Percentiles rank a stretch among this genome's conserved stretches.
Conservation (phyloP, 1,140 invertebrate species). For the Pachypeltis micranthus region DNA sequence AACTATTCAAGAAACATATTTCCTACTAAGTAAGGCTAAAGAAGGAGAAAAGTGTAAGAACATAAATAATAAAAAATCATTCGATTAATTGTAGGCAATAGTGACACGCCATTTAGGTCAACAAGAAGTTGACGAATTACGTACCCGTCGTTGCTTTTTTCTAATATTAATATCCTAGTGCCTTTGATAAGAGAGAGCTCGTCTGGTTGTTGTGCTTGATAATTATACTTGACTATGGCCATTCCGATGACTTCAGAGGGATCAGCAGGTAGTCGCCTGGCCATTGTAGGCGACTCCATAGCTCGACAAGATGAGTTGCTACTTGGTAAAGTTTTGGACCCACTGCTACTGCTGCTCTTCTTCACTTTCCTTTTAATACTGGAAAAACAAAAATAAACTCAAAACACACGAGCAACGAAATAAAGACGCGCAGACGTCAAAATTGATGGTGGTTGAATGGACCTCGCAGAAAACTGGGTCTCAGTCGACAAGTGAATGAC, state of each 20-base stretch:
- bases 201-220: slow-evolving; percentile 93
- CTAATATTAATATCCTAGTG: slow-evolving; percentile 82
- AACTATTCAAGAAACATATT: too few relatives aligned
- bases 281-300: slow-evolving; percentile 62
- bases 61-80: too few relatives aligned
- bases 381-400: slow-evolving; percentile 23
- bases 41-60: too few relatives aligned
- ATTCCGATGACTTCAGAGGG: slow-evolving; percentile 76
- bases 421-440: slow-evolving; percentile 13
- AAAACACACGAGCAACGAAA: not conserved
- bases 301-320: slow-evolving; percentile 56
- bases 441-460: too few relatives aligned
- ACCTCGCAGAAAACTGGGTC: too few relatives aligned
- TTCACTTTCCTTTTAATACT: slow-evolving; percentile 90
- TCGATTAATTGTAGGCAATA: too few relatives aligned
- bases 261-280: slow-evolving; percentile 60
- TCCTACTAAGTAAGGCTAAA: too few relatives aligned
- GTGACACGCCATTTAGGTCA: too few relatives aligned
- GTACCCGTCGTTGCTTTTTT: slow-evolving; percentile 90
- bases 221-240: slow-evolving; percentile 94
- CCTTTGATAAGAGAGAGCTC: slow-evolving; percentile 88
- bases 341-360: slow-evolving; percentile 53
- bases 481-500: too few relatives aligned
- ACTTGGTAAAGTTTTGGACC: slow-evolving; percentile 74
- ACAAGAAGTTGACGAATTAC: too few relatives aligned